These are phyloP conservation scores for Clarias pachynema DNA, from an alignment of 2,797 vertebrate genomes.

Conservation along the genomic window DNA sequence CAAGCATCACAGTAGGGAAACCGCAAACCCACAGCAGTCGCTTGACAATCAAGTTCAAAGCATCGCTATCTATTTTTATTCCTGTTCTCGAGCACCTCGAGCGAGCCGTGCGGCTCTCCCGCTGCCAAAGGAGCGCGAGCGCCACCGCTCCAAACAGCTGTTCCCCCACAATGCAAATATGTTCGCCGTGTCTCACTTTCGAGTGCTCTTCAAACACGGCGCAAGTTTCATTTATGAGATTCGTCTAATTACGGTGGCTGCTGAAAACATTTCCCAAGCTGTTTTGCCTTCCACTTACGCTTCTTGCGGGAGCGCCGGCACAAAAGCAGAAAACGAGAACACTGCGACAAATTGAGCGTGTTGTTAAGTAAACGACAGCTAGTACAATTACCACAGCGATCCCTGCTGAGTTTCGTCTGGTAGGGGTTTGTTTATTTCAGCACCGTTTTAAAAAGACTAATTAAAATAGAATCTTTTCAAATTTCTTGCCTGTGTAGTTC, in stretches of 20 bases:
- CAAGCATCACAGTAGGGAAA: background rate
- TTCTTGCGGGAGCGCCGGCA: constrained; percentile 2
- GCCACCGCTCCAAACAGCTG: constrained; percentile 77
- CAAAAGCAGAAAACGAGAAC: constrained; percentile 3
- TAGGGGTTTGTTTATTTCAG: background rate
- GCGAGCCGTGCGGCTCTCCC: constrained; percentile 60
- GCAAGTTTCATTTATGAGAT: constrained; percentile 82
- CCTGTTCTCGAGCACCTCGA: constrained; percentile 45
- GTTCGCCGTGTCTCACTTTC: constrained; percentile 81
- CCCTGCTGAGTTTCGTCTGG: constrained; percentile 14
- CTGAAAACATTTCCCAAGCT: constrained; percentile 82
- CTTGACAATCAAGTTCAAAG: constrained; percentile 67
- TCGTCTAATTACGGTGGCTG: constrained; percentile 82
- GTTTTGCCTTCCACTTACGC: constrained; percentile 60
- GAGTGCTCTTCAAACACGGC: constrained; percentile 81
- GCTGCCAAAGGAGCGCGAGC: constrained; percentile 71
- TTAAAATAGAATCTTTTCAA: background rate
- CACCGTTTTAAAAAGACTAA: background rate
- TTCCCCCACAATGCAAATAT: constrained; percentile 79
- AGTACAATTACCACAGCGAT: constrained; percentile 66
- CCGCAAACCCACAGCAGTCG: constrained; percentile 54
- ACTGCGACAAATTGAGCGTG: constrained; percentile 54
- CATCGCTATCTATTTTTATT: constrained; percentile 37
- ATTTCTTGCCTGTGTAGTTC: constrained; percentile 1
- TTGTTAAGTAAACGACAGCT: constrained; percentile 70